phyloP scores from a whole-genome alignment of 2,888 invertebrate species.

The Dione juno region DNA sequence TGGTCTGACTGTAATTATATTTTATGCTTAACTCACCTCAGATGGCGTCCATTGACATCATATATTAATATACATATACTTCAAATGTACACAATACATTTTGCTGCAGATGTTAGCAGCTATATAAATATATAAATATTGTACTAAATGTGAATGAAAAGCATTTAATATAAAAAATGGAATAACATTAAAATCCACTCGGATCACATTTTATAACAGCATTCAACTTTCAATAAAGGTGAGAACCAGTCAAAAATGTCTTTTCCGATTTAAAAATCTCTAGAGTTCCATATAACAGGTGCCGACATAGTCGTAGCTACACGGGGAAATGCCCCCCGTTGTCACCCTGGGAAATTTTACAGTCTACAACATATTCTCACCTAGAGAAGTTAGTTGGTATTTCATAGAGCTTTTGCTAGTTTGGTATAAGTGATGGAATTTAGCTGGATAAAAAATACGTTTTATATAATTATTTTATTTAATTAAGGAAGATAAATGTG shows the following conservation, averaged over 20 bases:
- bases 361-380: constrained; percentile 54
- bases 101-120: too few relatives aligned
- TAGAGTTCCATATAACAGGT: constrained; percentile 48
- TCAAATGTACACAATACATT: too few relatives aligned
- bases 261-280: constrained; percentile 48
- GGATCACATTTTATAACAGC: constrained; percentile 24
- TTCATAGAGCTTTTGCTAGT: constrained; percentile 48
- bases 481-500: too few relatives aligned
- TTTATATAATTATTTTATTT: background rate
- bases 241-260: constrained; percentile 46
- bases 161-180: background rate
- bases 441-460: too few relatives aligned
- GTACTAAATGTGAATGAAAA: background rate
- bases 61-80: too few relatives aligned
- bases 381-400: constrained; percentile 48
- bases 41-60: too few relatives aligned
- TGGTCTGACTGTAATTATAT: too few relatives aligned
- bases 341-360: constrained; percentile 57
- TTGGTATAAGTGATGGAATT: constrained; percentile 18
- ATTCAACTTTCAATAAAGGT: constrained; percentile 33
- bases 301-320: constrained; percentile 48
- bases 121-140: too few relatives aligned
- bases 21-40: too few relatives aligned
- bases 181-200: constrained; percentile 9
- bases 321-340: constrained; percentile 50